Conservation (phyloP, 2,797 vertebrate genomes). For the Gallinago nigripennis region DNA sequence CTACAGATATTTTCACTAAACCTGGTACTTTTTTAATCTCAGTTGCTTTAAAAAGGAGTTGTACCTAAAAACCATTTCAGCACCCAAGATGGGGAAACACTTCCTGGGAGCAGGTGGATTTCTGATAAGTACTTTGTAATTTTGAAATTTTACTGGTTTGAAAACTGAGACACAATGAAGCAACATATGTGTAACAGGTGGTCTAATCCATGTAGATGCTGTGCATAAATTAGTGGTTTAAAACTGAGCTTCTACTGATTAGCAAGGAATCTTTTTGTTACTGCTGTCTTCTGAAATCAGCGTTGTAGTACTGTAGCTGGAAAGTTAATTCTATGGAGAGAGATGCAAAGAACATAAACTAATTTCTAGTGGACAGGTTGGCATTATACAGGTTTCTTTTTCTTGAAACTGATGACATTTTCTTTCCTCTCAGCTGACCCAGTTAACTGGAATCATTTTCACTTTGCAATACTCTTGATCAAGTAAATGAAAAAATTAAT, state of each 20-base stretch:
- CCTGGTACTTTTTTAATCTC: background rate
- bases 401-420: background rate
- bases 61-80: too few species aligned
- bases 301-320: background rate
- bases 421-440: background rate
- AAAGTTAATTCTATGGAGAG: background rate
- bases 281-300: constrained; percentile 8
- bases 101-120: background rate
- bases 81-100: background rate
- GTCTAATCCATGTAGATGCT: constrained; percentile 51
- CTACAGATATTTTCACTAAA: background rate
- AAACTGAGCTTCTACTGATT: constrained; percentile 19
- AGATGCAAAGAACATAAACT: background rate
- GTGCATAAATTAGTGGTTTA: constrained; percentile 56
- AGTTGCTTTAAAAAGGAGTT: background rate
- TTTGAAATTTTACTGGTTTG: constrained; percentile 5
- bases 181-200: constrained; percentile 64
- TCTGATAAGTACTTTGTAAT: background rate
- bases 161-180: constrained; percentile 39
- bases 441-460: background rate
- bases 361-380: background rate
- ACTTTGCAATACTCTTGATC: background rate
- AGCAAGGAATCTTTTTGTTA: constrained; percentile 26
- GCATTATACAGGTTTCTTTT: background rate
- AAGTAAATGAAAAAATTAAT: background rate